Evolutionary conservation across 1,140 invertebrate genomes (phyloP), one percentile per base, ranked within the genome.

Genomic region (Drosophila ficusphila): DNA sequence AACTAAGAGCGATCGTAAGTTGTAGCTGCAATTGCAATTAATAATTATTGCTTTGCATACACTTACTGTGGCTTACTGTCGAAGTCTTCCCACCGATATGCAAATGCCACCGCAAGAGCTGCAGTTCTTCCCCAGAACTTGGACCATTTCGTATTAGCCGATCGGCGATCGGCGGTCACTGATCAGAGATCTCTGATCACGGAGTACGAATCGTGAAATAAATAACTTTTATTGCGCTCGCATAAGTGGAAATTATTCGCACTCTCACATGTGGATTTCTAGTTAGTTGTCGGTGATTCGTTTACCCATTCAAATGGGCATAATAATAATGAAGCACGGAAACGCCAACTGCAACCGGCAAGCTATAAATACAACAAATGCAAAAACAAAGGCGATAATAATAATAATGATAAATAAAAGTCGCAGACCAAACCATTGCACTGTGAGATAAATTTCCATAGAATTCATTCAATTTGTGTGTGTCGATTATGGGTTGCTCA

Each of bases 1-100:
- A 79, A 79, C 41, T 58, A 38, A 29, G 16, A 46, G 33, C 46
- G 60, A 74, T 79, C 71, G 83, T 83, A 83, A 85, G 79, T 85
- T 48, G 51, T 27, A 29, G 33, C 39, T 31, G 36, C 52, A 73
- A 14, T 73, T 79, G 33, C 56, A 79, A 79, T 86, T 79, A 79
- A 79, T 75, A 79, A 85, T 75, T 76, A 79, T 79, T 64, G 41
- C 57, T 72, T 73, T 61, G 72, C 73, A 70, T 65, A 51, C n/a
- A n/a, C n/a, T n/a, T n/a, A n/a, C n/a, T 12, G 34, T 19, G 47
- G 29, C 46, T 25, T 12, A 0, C 36, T 31, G 47, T 25, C 29
- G 36, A 54, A 33, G 34, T 47, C 12, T 58, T 72, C 14, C 31
- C 27, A 64, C 23, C 39, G 42, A 72, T 58, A 85, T 85, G 79